Base-by-base conservation (phyloP, 1,140 invertebrate species). In the Cydia fagiglandana region DNA sequence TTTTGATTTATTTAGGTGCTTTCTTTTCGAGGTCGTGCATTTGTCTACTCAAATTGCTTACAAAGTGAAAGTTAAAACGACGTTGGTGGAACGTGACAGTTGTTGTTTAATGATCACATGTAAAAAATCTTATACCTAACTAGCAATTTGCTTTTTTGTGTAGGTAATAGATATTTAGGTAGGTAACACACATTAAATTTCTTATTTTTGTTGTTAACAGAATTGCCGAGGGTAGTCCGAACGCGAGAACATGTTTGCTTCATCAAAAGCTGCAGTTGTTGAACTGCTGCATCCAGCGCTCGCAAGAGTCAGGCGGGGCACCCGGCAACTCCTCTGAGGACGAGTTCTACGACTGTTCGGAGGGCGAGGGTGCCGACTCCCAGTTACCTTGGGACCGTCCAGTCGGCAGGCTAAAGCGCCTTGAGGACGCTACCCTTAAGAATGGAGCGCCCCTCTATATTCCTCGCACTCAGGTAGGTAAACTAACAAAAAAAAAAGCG, bases 251-350 rank as follows among this genome's bases (percentile, higher is more conserved):
- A 7, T 98, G 98, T 90, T 93, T 99, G n/a, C 93, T 99, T 0
- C 96, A 99, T 93, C 98, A 99, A 92, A 99, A 99, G 87, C 93
- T 99, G 20, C 95, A 99, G 95, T 97, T 99, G 96, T 93, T 99
- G 9, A 99, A 99, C 88, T 98, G 97, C 88, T 99, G 99, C 89
- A 98, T 99, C 79, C 95, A 96, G 75, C 95, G 96, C 76, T 85
- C 87, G 7, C 66, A 80, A 15, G 85, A 86, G 12, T 20, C 20
- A 5, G 82, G 83, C 38, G 81, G 75, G 13, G 81, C 85, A 12
- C 87, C 85, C 3, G 89, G 90, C 2, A 94, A 94, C 75, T 95
- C 95, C 24, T 95, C 95, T 1, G 95, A 96, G 73, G 97, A 97
- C 15, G 97, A 98, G 90, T 98, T 98, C 90, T 98, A 95, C 87